phyloP scores from a whole-genome alignment of 2,113 vertebrate genomes.

The Colinus virginianus region DNA sequence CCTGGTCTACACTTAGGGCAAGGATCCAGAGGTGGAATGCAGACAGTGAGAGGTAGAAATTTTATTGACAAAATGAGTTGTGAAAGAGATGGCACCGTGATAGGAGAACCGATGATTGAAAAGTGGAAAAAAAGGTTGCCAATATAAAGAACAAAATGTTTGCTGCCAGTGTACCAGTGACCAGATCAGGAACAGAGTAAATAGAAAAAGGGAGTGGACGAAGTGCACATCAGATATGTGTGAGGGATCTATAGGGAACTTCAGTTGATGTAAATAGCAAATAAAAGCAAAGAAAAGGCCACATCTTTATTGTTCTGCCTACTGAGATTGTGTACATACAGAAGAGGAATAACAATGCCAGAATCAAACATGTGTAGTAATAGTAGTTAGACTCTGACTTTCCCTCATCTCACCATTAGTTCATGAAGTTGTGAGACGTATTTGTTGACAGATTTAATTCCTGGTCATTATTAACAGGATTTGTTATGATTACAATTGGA shows the following conservation, averaged over 20 bases:
- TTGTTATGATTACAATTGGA: neutral
- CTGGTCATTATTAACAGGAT: neutral
- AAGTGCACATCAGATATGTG: neutral
- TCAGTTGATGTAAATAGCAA: neutral
- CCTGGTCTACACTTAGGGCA: conserved; percentile 3
- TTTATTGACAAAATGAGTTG: neutral
- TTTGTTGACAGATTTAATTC: neutral
- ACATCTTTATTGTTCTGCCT: neutral
- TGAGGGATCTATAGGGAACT: neutral
- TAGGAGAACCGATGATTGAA: neutral
- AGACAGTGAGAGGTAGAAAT: neutral
- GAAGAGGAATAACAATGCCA: neutral
- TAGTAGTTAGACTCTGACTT: neutral
- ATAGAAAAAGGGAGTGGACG: neutral
- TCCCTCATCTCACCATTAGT: neutral
- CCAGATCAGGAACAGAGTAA: neutral
- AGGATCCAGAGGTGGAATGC: neutral
- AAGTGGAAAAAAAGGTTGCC: neutral
- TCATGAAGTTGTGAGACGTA: neutral
- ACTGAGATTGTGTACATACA: neutral
- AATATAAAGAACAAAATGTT: neutral
- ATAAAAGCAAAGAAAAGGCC: neutral
- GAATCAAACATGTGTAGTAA: neutral
- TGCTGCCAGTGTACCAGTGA: neutral
- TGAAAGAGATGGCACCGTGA: neutral